Base-by-base conservation (phyloP, 1,140 invertebrate species). In the Zeugodacus cucurbitae region DNA sequence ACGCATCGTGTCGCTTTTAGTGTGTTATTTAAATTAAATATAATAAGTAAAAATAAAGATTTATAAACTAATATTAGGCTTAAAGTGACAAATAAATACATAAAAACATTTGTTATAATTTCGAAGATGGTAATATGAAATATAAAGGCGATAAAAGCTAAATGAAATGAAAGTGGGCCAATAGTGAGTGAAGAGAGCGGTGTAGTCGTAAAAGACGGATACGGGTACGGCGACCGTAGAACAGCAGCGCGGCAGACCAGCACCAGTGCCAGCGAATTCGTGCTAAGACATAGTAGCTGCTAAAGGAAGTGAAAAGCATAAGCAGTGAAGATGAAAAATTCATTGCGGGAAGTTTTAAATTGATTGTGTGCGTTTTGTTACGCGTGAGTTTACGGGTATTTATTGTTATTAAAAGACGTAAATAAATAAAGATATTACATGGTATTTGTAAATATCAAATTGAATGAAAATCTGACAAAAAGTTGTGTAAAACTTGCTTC, bases 151-250 rank as follows among this genome's bases (percentile, higher is more conserved):
- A 1, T 48, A 48, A 86, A 88, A 86, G 48, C 41, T n/a, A 34
- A 82, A 59, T 86, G 37, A 57, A 88, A 87, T 48, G 86, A 87
- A 88, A 88, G 88, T 88, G 48, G 88, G 88, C 37, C 88, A 88
- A 32, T 48, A 54, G 37, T 58, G 62, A 44, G 67, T 26, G 54
- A 82, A 44, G 54, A 22, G 58, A 85, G 58, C 48, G 41, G 64
- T 82, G 54, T 48, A 88, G 22, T 34, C 64, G 64, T 67, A 2
- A 37, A 22, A 87, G 7, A 44, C 37, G 5, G 32, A 64, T 4
- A 74, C n/a, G 41, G 48, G 87, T 44, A 74, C n/a, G 70, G 34
- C 34, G 22, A 41, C 34, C 34, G 70, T 41, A 74, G 70, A 74
- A 74, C 37, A 34, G 70, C 37, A 22, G 34, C 22, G 34, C 70